phyloP scores from a whole-genome alignment of 2,888 invertebrate species.

The Hyposoter didymator region DNA sequence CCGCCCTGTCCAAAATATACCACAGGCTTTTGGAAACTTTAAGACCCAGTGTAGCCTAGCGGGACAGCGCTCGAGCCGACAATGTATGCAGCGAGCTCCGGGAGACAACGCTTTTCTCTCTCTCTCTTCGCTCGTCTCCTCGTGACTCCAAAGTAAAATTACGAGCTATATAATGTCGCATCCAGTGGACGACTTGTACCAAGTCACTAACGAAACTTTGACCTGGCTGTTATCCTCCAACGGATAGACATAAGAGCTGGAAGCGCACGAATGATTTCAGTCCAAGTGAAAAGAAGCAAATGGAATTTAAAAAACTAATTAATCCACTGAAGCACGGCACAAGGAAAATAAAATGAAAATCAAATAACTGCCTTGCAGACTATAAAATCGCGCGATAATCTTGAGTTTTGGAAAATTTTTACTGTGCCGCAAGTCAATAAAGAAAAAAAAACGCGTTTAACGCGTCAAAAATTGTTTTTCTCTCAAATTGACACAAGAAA shows the following conservation, averaged over 20 bases:
- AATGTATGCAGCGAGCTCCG: constrained; percentile 14
- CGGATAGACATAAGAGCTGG: not conserved
- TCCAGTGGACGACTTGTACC: constrained; percentile 49
- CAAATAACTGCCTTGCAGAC: too few relatives aligned
- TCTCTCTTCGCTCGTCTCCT: constrained; percentile 37
- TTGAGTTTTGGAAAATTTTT: too few relatives aligned
- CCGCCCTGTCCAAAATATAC: constrained; percentile 26
- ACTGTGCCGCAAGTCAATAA: too few relatives aligned
- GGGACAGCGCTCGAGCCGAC: constrained; percentile 7
- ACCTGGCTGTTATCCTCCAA: constrained; percentile 17
- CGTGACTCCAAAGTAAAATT: constrained; percentile 58
- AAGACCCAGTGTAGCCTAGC: constrained; percentile 9
- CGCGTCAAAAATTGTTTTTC: too few relatives aligned
- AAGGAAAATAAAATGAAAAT: not conserved
- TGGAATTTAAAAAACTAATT: not conserved
- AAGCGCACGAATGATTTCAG: constrained; percentile 13
- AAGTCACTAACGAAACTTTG: constrained; percentile 39
- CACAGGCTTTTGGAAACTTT: constrained; percentile 38
- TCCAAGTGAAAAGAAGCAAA: not conserved
- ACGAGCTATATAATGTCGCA: constrained; percentile 62
- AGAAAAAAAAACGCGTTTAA: too few relatives aligned
- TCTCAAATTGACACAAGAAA: not conserved
- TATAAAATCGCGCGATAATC: too few relatives aligned
- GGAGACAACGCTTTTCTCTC: constrained; percentile 51
- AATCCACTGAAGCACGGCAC: not conserved